Conservation (phyloP, 2,888 invertebrate genomes). For the Philaethria dido region DNA sequence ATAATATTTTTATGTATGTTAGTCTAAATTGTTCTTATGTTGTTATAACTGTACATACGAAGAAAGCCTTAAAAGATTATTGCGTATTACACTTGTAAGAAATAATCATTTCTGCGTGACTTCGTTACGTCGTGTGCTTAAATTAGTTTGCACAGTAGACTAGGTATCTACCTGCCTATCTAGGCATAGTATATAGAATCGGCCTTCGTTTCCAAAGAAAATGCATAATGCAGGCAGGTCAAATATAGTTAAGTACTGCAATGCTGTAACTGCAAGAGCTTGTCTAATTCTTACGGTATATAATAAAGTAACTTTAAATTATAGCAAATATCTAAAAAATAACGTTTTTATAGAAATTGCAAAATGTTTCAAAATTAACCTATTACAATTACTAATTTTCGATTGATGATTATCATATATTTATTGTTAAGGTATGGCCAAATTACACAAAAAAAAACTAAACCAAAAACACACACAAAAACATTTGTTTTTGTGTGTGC, state of each 20-base stretch:
- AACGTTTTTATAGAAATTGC: too few species aligned
- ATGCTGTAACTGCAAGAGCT: conserved; percentile 19
- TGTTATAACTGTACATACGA: neutral
- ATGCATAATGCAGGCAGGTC: conserved; percentile 4
- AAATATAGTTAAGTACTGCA: conserved; percentile 13
- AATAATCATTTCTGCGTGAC: conserved; percentile 13
- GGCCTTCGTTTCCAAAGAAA: conserved; percentile 19
- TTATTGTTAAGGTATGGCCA: too few species aligned
- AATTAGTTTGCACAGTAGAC: conserved; percentile 6
- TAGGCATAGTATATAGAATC: neutral
- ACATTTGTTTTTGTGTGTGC: too few species aligned
- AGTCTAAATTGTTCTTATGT: neutral
- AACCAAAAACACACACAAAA: too few species aligned
- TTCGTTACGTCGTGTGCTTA: neutral
- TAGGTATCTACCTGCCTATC: too few species aligned
- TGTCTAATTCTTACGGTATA: neutral
- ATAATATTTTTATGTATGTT: too few species aligned
- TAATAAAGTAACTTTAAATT: neutral
- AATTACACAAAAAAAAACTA: too few species aligned
- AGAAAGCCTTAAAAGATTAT: neutral
- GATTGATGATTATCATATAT: too few species aligned
- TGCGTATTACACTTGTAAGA: neutral
- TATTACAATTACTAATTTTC: too few species aligned
- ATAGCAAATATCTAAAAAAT: too few species aligned
- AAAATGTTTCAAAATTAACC: too few species aligned